These are phyloP conservation scores for Panopea generosa DNA, from an alignment of 2,888 invertebrate genomes.

Conservation along the genomic window DNA sequence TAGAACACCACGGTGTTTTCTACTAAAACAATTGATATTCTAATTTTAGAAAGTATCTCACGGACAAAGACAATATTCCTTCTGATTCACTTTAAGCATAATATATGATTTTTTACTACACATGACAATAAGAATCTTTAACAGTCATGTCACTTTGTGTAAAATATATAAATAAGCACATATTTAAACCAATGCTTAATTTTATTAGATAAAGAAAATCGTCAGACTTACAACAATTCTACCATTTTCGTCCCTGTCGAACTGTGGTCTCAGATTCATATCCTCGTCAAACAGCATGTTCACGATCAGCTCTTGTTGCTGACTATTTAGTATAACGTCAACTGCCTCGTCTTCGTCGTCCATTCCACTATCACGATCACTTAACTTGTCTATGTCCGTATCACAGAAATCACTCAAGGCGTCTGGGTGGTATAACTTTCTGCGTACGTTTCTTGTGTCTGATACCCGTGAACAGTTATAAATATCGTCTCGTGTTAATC, in stretches of 20 bases:
- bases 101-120: no score
- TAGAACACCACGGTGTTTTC: no score
- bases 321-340: constrained; percentile 46
- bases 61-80: no score
- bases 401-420: constrained; percentile 29
- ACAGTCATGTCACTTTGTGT: no score
- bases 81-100: no score
- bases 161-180: no score
- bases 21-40: no score
- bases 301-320: constrained; percentile 55
- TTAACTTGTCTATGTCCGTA: constrained; percentile 36
- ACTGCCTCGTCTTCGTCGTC: constrained; percentile 51
- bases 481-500: constrained; percentile 8
- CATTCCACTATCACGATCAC: constrained; percentile 57
- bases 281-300: constrained; percentile 57
- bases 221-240: constrained; percentile 63
- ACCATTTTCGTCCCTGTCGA: constrained; percentile 59
- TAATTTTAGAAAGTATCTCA: no score
- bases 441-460: neutral
- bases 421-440: neutral
- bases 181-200: no score
- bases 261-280: constrained; percentile 57
- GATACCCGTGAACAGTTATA: neutral
- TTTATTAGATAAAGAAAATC: no score
- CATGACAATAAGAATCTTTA: no score